Base-by-base conservation (phyloP, 2,797 vertebrate genomes). In the Coregonus suidteri region DNA sequence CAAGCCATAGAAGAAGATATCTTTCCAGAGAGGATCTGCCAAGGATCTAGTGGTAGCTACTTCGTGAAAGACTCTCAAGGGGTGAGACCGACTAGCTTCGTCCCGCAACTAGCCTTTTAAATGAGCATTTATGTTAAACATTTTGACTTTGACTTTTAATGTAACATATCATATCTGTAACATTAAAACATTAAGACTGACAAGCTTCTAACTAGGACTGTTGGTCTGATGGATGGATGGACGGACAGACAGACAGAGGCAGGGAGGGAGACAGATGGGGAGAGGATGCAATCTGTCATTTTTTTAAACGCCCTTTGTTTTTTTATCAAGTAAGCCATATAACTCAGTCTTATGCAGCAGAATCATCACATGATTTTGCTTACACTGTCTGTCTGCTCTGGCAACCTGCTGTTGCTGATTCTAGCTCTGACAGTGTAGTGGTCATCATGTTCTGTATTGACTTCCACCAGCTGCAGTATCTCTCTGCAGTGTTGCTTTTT, bases 41-140 rank as follows among this genome's bases (percentile, higher is more conserved):
- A 96, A 85, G 95, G 95, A 34, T 96, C 95, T 82, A 96, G 95
- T 79, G 95, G 95, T 66, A 96, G 94, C 88, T 96, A 96, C 88
- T 96, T 96, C 89, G 95, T 96, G 74, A 95, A 94, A 84, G 94
- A 96, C 84, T 92, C 88, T 47, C 93, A 94, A 75, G 95, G 95
- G 94, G 95, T 96, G 91, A 94, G 93, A 47, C 41, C 9, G 41
- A 47, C 41, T 3, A 13, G 9, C 41, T 47, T 47, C 9, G 41
- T 11, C 41, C 41, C 41, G 41, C 41, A 11, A 47, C 2, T 47
- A 47, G 41, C 41, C 3, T 13, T 47, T 11, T 47, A 47, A 47
- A 47, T 47, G 9, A 47, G 9, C 41, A 11, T 11, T 47, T 47
- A 47, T 47, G 3, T 47, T 3, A 11, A 47, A 2, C 0, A 4